Base-by-base conservation (phyloP, 2,113 vertebrate genomes). In the Passer domesticus region DNA sequence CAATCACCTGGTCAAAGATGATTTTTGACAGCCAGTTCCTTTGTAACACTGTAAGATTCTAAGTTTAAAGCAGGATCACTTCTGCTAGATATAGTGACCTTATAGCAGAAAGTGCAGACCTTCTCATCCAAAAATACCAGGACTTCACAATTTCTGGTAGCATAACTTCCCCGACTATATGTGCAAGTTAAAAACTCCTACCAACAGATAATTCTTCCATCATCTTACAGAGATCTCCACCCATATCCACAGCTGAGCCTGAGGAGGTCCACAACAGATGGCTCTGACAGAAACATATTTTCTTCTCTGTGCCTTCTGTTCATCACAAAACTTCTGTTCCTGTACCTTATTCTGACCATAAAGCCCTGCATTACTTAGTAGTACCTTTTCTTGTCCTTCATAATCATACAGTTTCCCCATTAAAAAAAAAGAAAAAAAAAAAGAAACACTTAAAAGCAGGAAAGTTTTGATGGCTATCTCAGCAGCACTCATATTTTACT, bases 211-310 rank as follows among this genome's bases (percentile, higher is more conserved):
- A 92, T 90, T 87, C 76, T 91, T 79, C 90, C 75, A 56, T 91
- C 81, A 24, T 52, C 44, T 93, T 63, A 41, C 35, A 31, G 60
- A 92, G 43, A 87, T 90, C 80, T 95, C 80, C 73, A 96, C 73
- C 47, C 56, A 1, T 86, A 93, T 44, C 86, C 60, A 94, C 83
- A 96, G 69, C 64, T 94, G 94, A 95, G 94, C 89, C 92, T 91
- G 64, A 66, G 73, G 89, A 93, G 80, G 94, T 92, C 83, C 91
- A 92, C 80, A 94, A 78, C 95, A 96, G 95, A 97, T 96, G 95
- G 94, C 73, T 92, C 76, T 89, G 83, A 94, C 80, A 95, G 93
- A 93, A 96, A 93, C 90, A 95, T 96, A 96, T 96, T 97, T 96
- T 96, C 82, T 89, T 90, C 76, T 92, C 86, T 33, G 7, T 89